Evolutionary conservation across 2,113 vertebrate genomes (phyloP), one percentile per base, ranked within the genome.

Genomic region (Misgurnus anguillicaudatus): DNA sequence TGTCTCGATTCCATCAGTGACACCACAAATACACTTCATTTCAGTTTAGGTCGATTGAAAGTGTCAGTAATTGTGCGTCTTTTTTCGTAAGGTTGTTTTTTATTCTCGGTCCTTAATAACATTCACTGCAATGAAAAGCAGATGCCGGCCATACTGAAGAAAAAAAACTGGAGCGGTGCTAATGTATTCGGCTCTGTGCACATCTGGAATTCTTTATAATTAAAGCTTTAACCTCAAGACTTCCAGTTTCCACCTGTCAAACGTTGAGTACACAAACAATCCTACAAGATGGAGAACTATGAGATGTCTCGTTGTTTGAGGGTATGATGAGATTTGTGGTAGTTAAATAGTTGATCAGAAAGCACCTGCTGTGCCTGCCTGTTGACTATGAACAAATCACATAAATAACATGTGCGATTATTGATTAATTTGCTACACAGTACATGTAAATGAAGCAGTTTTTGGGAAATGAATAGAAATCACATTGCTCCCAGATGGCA

Each of bases 141-240:
- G 97, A 98, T 97, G 97, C 94, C 94, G 95, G 94, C 92, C 95
- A 89, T 94, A 91, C 94, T 94, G 94, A 93, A 97, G 94, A 96
- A 97, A 96, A 95, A 96, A 95, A 95, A 96, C 94, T 95, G 95
- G 94, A 97, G 95, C 91, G 93, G 94, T 96, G 98, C 95, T 98
- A 95, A 98, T 99, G 97, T 98, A 95, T 91, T 90, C 90, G 92
- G 87, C 93, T 87, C 93, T 90, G 94, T 95, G 93, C 94, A 96
- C 97, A 98, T 99, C 97, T 99, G 97, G 96, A 97, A 96, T 96
- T 95, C 94, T 93, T 99, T 99, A 98, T 96, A 98, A 99, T 98
- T 98, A 97, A 97, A 97, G 97, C 94, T 86, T 95, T 96, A 97
- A 97, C 96, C 95, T 94, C 93, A 93, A 93, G 94, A 94, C 96